Evolutionary conservation across 2,797 vertebrate genomes (phyloP), one percentile per base, ranked within the genome.

Genomic region (Chloroceryle inda): DNA sequence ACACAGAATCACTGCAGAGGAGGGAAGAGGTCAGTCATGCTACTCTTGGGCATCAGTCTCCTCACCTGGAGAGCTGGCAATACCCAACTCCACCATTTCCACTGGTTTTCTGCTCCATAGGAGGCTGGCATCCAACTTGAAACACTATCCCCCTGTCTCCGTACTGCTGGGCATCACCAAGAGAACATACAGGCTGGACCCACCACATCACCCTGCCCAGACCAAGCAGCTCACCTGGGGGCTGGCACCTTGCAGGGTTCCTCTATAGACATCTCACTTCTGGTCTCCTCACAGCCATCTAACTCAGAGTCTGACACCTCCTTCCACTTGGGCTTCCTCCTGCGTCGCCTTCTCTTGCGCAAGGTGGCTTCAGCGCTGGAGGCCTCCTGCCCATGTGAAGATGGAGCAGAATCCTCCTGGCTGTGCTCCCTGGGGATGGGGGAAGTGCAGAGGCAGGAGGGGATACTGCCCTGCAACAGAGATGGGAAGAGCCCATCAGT

Each of bases 401-500:
- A 53, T n/a, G 64, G 94, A 13, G n/a, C 37, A 13, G 49, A 24
- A 18, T 55, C 74, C 27, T 96, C 92, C 1, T 87, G 96, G 5
- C 88, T 82, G 59, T 11, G 37, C 16, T 99, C 98, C 7, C 37
- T 95, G 19, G 98, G 98, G 93, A 99, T 98, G 20, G 99, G 99
- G 10, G 99, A 99, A 0, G 99, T 99, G 96, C 98, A 99, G 45
- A 99, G 98, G 91, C 97, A 62, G 24, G 97, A 97, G 12, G 99
- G 98, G 61, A 99, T 96, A 16, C 92, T 93, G 21, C 93, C 97
- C 98, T 98, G 94, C 23, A 59, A 82, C 17, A 59, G 19, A 24
- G 49, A 35, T 26, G 14, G n/a, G 29, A 61, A 87, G 8, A 71
- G 20, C 22, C 15, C 11, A 1, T 84, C 40, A 90, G 83, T 17